phyloP scores from a whole-genome alignment of 2,113 vertebrate species.

The Anthoscopus minutus region DNA sequence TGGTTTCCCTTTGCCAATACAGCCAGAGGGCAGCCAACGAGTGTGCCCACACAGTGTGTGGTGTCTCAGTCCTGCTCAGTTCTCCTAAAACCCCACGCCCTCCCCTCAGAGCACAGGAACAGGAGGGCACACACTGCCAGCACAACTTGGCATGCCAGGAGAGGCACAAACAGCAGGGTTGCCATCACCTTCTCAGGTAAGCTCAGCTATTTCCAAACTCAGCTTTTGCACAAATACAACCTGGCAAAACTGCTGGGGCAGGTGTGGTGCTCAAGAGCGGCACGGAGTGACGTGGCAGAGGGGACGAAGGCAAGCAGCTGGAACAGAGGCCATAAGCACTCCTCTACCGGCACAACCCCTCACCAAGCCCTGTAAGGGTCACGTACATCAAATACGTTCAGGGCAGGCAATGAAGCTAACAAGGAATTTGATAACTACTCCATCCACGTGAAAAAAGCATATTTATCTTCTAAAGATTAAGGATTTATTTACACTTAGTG shows the following conservation, averaged over 20 bases:
- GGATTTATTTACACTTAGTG: background rate
- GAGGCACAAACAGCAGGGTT: background rate
- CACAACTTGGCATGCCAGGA: background rate
- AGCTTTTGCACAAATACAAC: background rate
- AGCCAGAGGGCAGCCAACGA: background rate
- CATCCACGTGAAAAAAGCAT: background rate
- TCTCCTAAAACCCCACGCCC: background rate
- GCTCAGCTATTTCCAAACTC: background rate
- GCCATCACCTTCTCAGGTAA: background rate
- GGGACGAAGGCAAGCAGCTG: background rate
- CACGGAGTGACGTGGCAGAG: background rate
- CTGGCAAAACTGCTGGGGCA: background rate
- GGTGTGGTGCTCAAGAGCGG: background rate
- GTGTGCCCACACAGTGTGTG: rapidly evolving
- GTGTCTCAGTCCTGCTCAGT: background rate
- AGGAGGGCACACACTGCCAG: background rate
- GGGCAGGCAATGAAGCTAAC: background rate
- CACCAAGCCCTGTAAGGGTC: background rate
- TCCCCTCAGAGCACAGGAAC: background rate
- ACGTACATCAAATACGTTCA: background rate
- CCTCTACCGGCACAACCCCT: background rate
- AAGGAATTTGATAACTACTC: background rate
- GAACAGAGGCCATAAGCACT: background rate
- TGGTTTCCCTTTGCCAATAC: background rate
- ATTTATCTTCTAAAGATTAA: background rate